These are phyloP conservation scores for Mystacornis crossleyi DNA, from an alignment of 2,113 vertebrate species.

Conservation along the genomic window DNA sequence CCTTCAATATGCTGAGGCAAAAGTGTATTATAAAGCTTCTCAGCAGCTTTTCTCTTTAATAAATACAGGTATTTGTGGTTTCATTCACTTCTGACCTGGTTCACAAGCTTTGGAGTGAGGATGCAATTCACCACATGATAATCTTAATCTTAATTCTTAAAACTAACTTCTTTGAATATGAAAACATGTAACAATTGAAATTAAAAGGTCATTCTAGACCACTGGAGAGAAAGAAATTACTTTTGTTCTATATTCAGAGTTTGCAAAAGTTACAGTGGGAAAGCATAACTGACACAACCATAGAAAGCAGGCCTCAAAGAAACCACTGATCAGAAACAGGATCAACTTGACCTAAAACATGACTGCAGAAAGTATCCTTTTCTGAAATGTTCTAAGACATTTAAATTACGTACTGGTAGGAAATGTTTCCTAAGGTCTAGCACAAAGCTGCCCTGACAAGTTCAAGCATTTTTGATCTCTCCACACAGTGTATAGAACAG, in stretches of 20 bases:
- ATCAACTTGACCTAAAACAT: neutral
- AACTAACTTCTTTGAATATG: neutral
- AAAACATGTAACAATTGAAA: neutral
- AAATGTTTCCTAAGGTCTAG: neutral
- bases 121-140: neutral
- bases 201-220: neutral
- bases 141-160: neutral
- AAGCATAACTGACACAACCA: neutral
- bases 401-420: neutral
- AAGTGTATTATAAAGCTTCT: neutral
- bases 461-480: neutral
- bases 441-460: neutral
- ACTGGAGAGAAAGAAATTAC: neutral
- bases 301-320: neutral
- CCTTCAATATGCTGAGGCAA: neutral
- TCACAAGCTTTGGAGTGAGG: neutral
- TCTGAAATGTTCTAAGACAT: neutral
- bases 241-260: neutral
- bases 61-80: neutral
- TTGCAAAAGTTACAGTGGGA: neutral
- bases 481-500: neutral
- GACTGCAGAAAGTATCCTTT: neutral
- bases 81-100: neutral
- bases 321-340: neutral
- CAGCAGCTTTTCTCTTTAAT: neutral